Base-by-base conservation (phyloP, 2,113 vertebrate species). In the Prochilodus magdalenae region DNA sequence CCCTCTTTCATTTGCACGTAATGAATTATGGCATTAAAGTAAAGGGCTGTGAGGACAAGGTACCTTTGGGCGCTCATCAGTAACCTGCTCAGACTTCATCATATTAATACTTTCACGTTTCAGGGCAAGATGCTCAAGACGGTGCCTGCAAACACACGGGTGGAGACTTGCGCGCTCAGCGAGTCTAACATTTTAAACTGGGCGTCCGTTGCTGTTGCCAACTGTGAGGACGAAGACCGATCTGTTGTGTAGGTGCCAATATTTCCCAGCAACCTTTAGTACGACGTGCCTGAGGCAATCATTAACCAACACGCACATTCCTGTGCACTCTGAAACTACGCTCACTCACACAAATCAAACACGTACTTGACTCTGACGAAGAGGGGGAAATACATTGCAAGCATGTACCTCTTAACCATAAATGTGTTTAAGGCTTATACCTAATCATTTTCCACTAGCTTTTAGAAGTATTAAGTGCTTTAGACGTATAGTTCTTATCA, bases 271-370 rank as follows among this genome's bases (percentile, higher is more conserved):
- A 75, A 65, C 65, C 60, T 36, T 75, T 79, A 71, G 44, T 33
- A 81, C 33, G 51, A 57, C 33, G 78, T 36, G 76, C 70, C 75
- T 55, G 51, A 79, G 84, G 72, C 84, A 83, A 86, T 86, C 57
- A 86, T 86, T 86, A 79, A 86, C 84, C 80, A 75, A 18, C 29
- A 27, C n/a, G 55, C 65, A 83, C 84, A 83, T 83, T 85, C 76
- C 65, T 75, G 29, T 47, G 71, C 67, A 65, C 72, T 20, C 72
- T 75, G 75, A 79, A 82, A 75, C 75, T 55, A 62, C 74, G 70
- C 60, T 80, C 83, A 62, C 84, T 77, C 63, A 80, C 74, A 73
- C 51, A n/a, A 60, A 77, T 40, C 80, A 73, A 67, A 65, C 44
- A 44, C 63, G 72, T 11, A 72, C 67, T 81, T 16, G 4, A 49